Percentiles rank a stretch among this genome's conserved stretches.
These are phyloP conservation scores for Bhutanitis thaidina DNA, from an alignment of 2,888 invertebrate species.

Conservation along the genomic window DNA sequence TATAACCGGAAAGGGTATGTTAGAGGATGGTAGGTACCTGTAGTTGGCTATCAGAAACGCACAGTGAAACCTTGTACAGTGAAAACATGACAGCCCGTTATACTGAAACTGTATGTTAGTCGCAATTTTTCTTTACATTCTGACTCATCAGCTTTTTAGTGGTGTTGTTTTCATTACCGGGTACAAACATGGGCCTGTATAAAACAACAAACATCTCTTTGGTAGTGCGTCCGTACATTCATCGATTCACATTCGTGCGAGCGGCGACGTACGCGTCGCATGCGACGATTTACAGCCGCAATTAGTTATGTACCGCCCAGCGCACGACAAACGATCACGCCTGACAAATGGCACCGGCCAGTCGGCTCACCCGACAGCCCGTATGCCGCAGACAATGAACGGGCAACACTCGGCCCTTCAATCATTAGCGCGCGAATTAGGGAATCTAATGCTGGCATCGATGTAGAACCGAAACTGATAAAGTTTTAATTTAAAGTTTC, in stretches of 20 bases:
- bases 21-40: no score
- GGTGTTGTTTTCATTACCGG: no score
- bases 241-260: conserved; percentile 24
- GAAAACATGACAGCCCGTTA: no score
- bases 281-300: conserved; percentile 66
- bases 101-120: no score
- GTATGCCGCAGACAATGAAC: conserved; percentile 54
- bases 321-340: conserved; percentile 61
- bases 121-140: no score
- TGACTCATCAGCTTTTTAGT: no score
- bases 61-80: no score
- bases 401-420: conserved; percentile 47
- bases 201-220: conserved; percentile 9
- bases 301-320: conserved; percentile 65
- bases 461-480: conserved; percentile 19
- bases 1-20: no score
- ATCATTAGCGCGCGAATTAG: conserved; percentile 52
- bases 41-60: no score
- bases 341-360: conserved; percentile 58
- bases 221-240: conserved; percentile 20
- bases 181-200: no score
- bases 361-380: conserved; percentile 39
- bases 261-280: conserved; percentile 41
- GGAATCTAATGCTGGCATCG: conserved; percentile 24
- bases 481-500: no score